Conservation (phyloP, 2,113 vertebrate species). For the Chitala chitala region DNA sequence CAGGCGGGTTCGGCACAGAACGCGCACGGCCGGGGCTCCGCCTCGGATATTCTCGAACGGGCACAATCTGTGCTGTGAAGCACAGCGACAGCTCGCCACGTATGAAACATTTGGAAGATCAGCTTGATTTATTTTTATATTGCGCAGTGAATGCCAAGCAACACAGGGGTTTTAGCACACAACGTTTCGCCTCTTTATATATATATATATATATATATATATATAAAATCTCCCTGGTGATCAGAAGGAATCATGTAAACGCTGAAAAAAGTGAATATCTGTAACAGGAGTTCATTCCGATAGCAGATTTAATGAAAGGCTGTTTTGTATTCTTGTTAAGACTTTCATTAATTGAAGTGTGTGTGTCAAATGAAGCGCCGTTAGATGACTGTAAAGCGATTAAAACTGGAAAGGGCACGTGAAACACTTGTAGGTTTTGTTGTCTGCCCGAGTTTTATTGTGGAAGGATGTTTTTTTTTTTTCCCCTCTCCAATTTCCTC, state of each 20-base stretch:
- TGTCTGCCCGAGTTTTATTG: too few species aligned
- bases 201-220: slow-evolving; percentile 52
- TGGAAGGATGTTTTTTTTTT: too few species aligned
- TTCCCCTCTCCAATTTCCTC: too few species aligned
- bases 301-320: background rate
- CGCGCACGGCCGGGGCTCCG: slow-evolving; percentile 58
- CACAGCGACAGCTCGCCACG: slow-evolving; percentile 60
- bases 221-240: slow-evolving; percentile 39
- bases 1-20: slow-evolving; percentile 54
- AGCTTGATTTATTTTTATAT: slow-evolving; percentile 80
- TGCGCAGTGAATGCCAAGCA: slow-evolving; percentile 65
- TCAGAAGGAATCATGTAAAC: slow-evolving; percentile 37
- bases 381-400: background rate
- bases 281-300: slow-evolving; percentile 21
- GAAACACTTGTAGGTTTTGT: too few species aligned
- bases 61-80: slow-evolving; percentile 75
- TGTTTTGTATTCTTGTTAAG: background rate
- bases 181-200: slow-evolving; percentile 63
- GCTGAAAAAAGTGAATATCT: slow-evolving; percentile 29
- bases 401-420: background rate
- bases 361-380: background rate
- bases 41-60: slow-evolving; percentile 65
- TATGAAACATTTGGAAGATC: slow-evolving; percentile 76
- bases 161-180: slow-evolving; percentile 74
- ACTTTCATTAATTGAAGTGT: background rate